Evolutionary conservation across 2,888 invertebrate species (phyloP).

Genomic region (Mythimna impura): DNA sequence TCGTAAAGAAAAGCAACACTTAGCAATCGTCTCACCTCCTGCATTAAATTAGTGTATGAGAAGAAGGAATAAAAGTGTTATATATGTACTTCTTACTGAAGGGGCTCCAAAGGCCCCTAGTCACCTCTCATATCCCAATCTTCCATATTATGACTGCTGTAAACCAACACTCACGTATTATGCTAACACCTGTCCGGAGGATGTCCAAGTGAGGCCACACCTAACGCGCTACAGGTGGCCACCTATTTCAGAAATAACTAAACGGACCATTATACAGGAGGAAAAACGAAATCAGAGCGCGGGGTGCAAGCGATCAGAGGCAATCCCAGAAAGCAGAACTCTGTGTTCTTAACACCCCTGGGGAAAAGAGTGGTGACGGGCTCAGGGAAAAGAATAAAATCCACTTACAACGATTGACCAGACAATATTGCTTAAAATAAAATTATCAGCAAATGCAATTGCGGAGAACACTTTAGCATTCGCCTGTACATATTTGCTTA

Average conservation of each 20-base stretch:
- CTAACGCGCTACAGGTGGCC: conserved; percentile 46
- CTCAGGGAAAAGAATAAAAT: not conserved
- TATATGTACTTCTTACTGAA: too few species aligned
- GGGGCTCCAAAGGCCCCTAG: not conserved
- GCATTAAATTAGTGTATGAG: too few species aligned
- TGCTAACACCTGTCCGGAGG: conserved; percentile 13
- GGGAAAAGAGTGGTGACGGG: not conserved
- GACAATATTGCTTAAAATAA: not conserved
- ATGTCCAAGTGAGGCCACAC: conserved; percentile 34
- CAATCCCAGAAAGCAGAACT: not conserved
- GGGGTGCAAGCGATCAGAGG: not conserved
- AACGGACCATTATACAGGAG: conserved; percentile 9
- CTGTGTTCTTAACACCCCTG: not conserved
- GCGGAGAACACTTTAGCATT: conserved; percentile 58
- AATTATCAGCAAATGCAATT: not conserved
- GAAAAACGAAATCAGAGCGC: not conserved
- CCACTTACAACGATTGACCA: not conserved
- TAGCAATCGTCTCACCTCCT: not conserved
- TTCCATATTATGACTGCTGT: not conserved
- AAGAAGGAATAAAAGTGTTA: too few species aligned
- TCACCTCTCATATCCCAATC: not conserved
- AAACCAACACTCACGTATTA: not conserved
- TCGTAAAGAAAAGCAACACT: not conserved
- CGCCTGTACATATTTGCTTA: conserved; percentile 68
- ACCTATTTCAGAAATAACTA: conserved; percentile 44